Evolutionary conservation across 2,113 vertebrate species (phyloP).

Genomic region (Siniperca knerii): DNA sequence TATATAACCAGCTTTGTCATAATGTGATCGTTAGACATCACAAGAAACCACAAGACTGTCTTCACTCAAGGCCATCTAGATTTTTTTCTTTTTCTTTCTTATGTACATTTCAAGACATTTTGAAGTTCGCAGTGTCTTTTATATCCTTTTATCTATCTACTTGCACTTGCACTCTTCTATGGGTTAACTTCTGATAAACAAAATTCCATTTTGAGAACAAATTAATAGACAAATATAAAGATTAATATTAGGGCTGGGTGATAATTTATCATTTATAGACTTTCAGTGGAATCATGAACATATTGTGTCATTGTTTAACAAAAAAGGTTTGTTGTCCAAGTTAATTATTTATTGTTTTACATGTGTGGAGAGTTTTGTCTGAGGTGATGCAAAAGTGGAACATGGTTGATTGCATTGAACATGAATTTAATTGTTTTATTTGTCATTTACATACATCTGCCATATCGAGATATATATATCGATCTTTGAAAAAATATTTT

Average conservation of each 20-base stretch:
- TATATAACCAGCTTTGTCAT: background rate
- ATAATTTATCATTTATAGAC: background rate
- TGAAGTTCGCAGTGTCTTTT: background rate
- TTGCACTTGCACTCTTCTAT: slow-evolving; percentile 5
- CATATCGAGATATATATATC: background rate
- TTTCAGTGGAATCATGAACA: background rate
- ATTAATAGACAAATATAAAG: background rate
- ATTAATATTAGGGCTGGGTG: background rate
- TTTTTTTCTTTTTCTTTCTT: background rate
- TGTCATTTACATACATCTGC: background rate
- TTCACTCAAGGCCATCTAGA: background rate
- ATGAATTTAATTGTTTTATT: background rate
- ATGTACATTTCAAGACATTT: background rate
- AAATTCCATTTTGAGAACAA: background rate
- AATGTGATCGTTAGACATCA: background rate
- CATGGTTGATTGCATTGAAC: background rate
- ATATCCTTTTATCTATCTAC: background rate
- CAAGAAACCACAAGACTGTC: background rate
- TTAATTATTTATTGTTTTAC: slow-evolving; percentile 1
- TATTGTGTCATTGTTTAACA: background rate
- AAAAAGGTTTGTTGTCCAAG: background rate
- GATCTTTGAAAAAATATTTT: background rate
- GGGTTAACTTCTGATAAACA: background rate
- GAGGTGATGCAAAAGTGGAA: background rate
- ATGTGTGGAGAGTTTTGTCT: background rate